A percentile compares a stretch with the other conserved stretches of the same genome.
These are phyloP conservation scores for Selene dorsalis DNA, from an alignment of 2,797 vertebrate species.

Conservation along the genomic window DNA sequence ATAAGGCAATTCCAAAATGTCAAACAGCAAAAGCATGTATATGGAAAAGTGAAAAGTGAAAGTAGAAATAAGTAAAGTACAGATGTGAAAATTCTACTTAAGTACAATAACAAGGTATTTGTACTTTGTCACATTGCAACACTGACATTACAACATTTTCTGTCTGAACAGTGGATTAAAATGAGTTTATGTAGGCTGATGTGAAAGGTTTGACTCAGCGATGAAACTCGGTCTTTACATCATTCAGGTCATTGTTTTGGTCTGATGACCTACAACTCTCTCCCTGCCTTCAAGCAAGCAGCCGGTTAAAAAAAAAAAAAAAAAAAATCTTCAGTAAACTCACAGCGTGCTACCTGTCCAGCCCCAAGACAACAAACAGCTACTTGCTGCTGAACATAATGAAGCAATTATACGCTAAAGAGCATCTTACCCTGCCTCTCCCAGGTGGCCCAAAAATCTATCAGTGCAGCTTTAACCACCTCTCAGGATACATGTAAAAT, in stretches of 20 bases:
- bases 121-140: no score
- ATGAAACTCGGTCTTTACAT: no score
- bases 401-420: background rate
- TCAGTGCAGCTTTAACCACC: background rate
- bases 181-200: no score
- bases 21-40: slow-evolving; percentile 7
- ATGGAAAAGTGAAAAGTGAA: background rate
- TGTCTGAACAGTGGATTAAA: background rate
- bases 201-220: no score
- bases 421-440: background rate
- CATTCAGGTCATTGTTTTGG: background rate
- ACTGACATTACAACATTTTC: no score
- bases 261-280: background rate
- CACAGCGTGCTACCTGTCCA: background rate
- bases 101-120: no score
- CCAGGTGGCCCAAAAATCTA: background rate
- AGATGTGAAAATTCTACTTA: no score
- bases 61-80: no score
- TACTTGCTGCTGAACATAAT: background rate
- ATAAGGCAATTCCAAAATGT: background rate
- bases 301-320: background rate
- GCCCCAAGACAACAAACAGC: background rate
- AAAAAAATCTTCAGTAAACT: background rate
- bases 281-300: no score
- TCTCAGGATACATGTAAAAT: background rate